A percentile compares a stretch with the other conserved stretches of the same genome.
Conservation (phyloP, 2,888 invertebrate species). For the Acanthosepion esculentum region DNA sequence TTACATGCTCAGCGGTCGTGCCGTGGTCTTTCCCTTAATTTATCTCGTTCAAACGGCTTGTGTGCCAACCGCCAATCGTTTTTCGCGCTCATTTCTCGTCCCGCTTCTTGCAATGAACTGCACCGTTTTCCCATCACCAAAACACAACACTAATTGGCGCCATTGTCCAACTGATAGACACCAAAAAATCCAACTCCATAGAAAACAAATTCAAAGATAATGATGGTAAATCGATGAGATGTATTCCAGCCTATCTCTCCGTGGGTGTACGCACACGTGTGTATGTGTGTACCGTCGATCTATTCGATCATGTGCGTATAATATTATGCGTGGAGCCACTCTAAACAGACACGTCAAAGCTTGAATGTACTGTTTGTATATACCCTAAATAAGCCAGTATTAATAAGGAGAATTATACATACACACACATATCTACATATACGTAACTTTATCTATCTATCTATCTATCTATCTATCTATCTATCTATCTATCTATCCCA, state of each 20-base stretch:
- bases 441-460: no score
- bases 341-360: no score
- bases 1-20: background rate
- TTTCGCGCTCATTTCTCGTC: background rate
- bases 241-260: background rate
- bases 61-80: constrained; percentile 16
- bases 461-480: no score
- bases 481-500: no score
- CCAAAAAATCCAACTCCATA: background rate
- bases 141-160: background rate
- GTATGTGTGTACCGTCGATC: no score
- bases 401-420: no score
- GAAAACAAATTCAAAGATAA: background rate
- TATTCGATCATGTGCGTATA: no score
- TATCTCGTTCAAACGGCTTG: background rate
- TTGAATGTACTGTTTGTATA: no score
- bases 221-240: background rate
- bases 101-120: background rate
- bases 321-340: no score
- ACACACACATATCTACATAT: no score
- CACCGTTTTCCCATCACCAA: background rate
- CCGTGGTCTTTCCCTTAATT: background rate
- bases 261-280: no score
- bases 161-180: background rate
- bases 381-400: no score